These are phyloP conservation scores for Myiozetetes cayanensis DNA, from an alignment of 2,113 vertebrate species.

Conservation along the genomic window DNA sequence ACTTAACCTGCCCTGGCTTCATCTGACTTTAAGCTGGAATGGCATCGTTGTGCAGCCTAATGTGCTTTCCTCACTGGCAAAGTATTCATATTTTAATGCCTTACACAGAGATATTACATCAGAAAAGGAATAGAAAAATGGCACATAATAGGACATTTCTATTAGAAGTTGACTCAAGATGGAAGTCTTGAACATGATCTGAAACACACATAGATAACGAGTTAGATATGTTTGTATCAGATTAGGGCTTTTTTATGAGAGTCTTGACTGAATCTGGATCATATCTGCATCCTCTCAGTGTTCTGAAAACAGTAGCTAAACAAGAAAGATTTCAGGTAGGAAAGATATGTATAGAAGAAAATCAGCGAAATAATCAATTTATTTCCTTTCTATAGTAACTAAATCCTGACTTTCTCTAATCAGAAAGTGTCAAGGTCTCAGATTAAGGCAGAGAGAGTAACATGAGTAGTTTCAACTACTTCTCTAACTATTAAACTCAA, in stretches of 20 bases:
- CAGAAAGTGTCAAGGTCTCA: neutral
- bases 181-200: neutral
- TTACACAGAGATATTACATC: neutral
- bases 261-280: neutral
- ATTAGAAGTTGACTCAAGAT: neutral
- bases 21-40: neutral
- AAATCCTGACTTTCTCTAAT: neutral
- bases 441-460: neutral
- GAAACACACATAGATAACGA: neutral
- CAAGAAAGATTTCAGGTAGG: neutral
- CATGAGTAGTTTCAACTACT: neutral
- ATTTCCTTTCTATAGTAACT: neutral
- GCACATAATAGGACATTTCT: neutral
- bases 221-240: neutral
- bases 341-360: neutral
- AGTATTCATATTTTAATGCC: neutral
- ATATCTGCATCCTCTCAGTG: neutral
- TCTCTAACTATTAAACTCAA: neutral
- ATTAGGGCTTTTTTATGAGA: accelerated
- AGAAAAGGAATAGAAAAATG: neutral
- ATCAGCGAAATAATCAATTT: neutral
- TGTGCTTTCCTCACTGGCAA: neutral
- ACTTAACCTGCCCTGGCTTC: neutral
- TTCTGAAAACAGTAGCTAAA: neutral
- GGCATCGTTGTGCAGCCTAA: neutral